Percentiles rank a stretch among this genome's conserved stretches.
These are phyloP conservation scores for Suncus etruscus DNA, from an alignment of 2,113 vertebrate species.

Conservation along the genomic window DNA sequence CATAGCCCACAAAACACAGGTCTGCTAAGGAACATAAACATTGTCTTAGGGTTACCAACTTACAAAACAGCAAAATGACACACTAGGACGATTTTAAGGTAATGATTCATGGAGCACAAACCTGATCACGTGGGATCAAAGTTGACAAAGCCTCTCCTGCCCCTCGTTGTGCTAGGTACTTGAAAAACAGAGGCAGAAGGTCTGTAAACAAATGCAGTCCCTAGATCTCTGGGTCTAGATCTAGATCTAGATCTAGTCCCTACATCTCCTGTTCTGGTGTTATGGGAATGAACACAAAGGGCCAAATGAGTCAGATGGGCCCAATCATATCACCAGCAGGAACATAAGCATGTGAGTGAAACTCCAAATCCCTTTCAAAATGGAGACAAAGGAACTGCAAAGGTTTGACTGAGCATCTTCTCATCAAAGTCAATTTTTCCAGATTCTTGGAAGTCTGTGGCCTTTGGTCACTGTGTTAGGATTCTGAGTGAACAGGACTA, in stretches of 20 bases:
- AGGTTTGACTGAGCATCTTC: not conserved
- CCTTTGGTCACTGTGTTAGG: too few species aligned
- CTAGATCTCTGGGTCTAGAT: too few species aligned
- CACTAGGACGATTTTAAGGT: slow-evolving; percentile 46
- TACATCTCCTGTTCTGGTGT: too few species aligned
- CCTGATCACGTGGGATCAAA: not conserved
- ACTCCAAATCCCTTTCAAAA: not conserved
- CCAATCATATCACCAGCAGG: too few species aligned
- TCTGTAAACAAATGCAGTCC: too few species aligned
- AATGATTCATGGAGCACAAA: not conserved
- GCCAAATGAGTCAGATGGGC: too few species aligned
- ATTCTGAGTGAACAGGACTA: not conserved
- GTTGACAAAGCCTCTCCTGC: not conserved
- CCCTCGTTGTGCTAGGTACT: too few species aligned
- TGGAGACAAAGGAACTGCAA: too few species aligned
- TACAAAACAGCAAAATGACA: not conserved
- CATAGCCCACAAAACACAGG: not conserved
- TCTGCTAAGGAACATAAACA: not conserved
- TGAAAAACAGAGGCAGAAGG: too few species aligned
- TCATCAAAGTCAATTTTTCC: not conserved
- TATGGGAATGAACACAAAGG: too few species aligned
- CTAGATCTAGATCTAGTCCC: too few species aligned
- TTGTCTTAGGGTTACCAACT: not conserved
- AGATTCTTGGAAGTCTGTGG: not conserved
- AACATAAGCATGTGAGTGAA: fast-evolving